These are phyloP conservation scores for Epinephelus fuscoguttatus DNA, from an alignment of 2,113 vertebrate species.

Conservation along the genomic window DNA sequence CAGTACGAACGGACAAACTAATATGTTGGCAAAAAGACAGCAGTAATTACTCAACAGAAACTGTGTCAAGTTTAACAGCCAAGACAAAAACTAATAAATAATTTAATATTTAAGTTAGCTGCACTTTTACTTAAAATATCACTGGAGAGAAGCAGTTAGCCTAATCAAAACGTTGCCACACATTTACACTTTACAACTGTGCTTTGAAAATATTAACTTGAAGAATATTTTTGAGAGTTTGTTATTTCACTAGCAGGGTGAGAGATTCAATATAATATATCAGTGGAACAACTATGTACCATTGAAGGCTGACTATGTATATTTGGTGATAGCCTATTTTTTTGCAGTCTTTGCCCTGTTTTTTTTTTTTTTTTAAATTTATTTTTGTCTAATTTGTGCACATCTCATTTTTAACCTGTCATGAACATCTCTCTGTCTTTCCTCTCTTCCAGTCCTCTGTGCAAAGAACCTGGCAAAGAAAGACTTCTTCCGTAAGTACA, in stretches of 20 bases:
- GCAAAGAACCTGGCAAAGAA: constrained; percentile 99
- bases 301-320: neutral
- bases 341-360: neutral
- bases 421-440: constrained; percentile 58
- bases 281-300: neutral
- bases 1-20: constrained; percentile 4
- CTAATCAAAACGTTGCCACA: neutral
- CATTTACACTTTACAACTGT: neutral
- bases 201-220: neutral
- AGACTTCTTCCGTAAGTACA: constrained; percentile 98
- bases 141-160: neutral
- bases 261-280: neutral
- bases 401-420: neutral
- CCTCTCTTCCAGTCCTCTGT: constrained; percentile 92
- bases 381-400: neutral
- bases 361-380: neutral
- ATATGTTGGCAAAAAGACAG: constrained; percentile 13
- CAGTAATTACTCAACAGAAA: constrained; percentile 24
- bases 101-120: neutral
- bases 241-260: neutral
- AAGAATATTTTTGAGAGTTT: neutral
- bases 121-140: neutral
- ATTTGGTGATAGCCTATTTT: neutral
- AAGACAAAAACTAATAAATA: constrained; percentile 21
- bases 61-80: constrained; percentile 5